Evolutionary conservation across 2,113 vertebrate species (phyloP).

Genomic region (Parus major): DNA sequence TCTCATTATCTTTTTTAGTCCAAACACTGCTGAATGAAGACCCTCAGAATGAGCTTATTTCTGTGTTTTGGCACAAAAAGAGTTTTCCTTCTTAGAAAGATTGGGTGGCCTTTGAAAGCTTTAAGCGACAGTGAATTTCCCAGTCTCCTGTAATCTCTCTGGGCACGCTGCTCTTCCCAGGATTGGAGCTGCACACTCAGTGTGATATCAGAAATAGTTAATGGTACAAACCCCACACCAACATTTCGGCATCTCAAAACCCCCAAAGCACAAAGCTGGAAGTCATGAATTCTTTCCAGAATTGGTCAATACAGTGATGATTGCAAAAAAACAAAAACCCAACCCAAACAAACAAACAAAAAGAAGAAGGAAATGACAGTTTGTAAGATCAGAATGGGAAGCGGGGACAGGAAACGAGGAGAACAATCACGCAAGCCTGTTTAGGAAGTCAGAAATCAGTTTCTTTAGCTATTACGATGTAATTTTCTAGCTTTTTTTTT

Average conservation of each 20-base stretch:
- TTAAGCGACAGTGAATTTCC: neutral
- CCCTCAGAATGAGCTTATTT: neutral
- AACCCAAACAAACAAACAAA: neutral
- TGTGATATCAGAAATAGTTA: neutral
- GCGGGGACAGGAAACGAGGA: neutral
- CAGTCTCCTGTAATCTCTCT: neutral
- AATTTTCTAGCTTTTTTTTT: neutral
- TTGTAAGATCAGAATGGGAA: neutral
- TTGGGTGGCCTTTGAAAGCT: neutral
- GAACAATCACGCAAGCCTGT: neutral
- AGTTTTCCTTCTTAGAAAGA: neutral
- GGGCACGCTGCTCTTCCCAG: neutral
- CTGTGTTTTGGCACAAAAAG: neutral
- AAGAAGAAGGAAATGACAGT: neutral
- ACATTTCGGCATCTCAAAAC: neutral
- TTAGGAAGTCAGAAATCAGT: neutral
- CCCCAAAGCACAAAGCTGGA: neutral
- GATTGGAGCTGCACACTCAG: fast-evolving
- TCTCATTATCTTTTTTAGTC: neutral
- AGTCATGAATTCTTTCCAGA: neutral
- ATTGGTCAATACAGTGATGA: neutral
- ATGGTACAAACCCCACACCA: neutral
- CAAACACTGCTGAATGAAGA: neutral
- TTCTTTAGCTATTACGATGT: neutral
- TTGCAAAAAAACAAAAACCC: neutral